Base-by-base conservation (phyloP, 2,888 invertebrate species). In the Bombylius discolor region DNA sequence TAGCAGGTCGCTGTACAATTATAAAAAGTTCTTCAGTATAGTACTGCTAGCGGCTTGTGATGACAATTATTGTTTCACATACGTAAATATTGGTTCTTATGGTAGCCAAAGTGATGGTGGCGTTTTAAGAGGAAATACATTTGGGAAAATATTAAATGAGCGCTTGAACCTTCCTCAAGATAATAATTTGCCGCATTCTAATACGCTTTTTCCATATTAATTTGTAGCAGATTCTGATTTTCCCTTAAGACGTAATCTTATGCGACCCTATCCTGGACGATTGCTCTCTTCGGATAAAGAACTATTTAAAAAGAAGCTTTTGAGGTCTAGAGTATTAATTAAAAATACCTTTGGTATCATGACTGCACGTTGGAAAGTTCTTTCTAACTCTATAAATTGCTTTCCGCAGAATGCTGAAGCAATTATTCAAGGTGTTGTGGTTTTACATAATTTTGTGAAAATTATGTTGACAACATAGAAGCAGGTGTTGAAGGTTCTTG, bases 341-440 rank as follows among this genome's bases (percentile, higher is more conserved):
- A 63, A 65, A 60, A 66, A 65, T 56, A 57, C 63, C 5, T 66
- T 66, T 59, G 65, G 63, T 11, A 62, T 66, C 48, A 44, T 65
- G 42, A 58, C 58, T 9, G 56, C 60, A 9, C 58, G 62, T 48
- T 64, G 61, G 61, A 56, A 61, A 52, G 56, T 65, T 14, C 58
- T 64, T n/a, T 59, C 59, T 54, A 60, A 58, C 46, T 60, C 52
- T 7, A 62, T 65, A 49, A 55, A 56, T 56, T 62, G 60, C 33
- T 57, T 64, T 49, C 58, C 59, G 8, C 56, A 64, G 50, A 65
- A 64, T 60, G 55, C 63, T 8, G 63, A 64, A 45, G 58, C 56
- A 53, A 62, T 64, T 52, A 55, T 64, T 4, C 49, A 45, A 52
- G 52, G 49, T 39, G 49, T 45, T 31, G 48, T 56, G 32, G 52